Percentiles rank a stretch among this genome's conserved stretches.
phyloP scores from a whole-genome alignment of 1,140 invertebrate species.

The Solen grandis region DNA sequence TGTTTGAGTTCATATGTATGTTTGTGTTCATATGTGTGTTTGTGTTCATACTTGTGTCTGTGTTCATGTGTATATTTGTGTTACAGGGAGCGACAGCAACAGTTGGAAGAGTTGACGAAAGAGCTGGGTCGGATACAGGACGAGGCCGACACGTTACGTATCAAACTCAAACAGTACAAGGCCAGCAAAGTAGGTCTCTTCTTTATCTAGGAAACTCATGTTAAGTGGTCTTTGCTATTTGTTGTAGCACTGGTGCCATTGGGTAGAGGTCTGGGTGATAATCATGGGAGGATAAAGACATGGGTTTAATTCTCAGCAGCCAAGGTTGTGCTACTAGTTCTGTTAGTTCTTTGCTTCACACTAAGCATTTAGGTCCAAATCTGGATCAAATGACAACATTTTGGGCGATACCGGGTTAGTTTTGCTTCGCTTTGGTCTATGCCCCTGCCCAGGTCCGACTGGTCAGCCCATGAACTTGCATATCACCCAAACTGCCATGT shows the following conservation, averaged over 20 bases:
- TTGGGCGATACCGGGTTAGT: no score
- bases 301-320: not conserved
- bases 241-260: not conserved
- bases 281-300: not conserved
- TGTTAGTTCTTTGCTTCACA: not conserved
- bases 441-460: not conserved
- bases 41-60: no score
- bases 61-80: not conserved
- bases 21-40: no score
- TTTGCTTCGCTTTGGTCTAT: no score
- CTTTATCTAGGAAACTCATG: not conserved
- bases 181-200: slow-evolving; percentile 33
- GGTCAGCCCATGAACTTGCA: no score
- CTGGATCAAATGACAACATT: no score
- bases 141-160: slow-evolving; percentile 70
- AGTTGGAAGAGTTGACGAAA: slow-evolving; percentile 77
- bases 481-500: not conserved
- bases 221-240: not conserved
- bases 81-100: slow-evolving; percentile 76
- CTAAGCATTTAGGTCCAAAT: not conserved
- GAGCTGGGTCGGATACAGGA: slow-evolving; percentile 74
- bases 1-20: no score
- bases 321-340: not conserved
- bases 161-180: slow-evolving; percentile 66
- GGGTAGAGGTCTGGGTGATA: not conserved